Base-by-base conservation (phyloP, 2,113 vertebrate genomes). In the Phylloscopus trochiloides region DNA sequence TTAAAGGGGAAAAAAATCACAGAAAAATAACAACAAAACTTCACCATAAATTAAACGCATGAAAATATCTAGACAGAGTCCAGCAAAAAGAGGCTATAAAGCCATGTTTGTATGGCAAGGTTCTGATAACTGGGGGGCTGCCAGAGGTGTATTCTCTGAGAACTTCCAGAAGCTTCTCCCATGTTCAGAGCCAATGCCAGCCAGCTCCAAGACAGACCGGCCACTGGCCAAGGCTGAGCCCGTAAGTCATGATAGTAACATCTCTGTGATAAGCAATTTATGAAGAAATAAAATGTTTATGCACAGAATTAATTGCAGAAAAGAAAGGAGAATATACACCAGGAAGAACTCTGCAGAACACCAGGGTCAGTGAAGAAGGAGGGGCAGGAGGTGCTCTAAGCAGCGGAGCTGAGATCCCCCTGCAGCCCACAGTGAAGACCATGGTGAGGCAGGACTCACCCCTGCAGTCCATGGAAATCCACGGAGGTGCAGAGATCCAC, bases 161-260 rank as follows among this genome's bases (percentile, higher is more conserved):
- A 82, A 75, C 20, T 54, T 58, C n/a, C 18, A 68, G 34, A 82
- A 68, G 17, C 34, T 32, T 54, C 62, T 68, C 34, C 62, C 25
- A 47, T 9, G 11, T 54, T 47, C 34, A 68, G 34, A 54, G 21
- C 25, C 31, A 75, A 36, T 62, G 25, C 40, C 70, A 61, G 47
- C 22, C 1, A 0, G 47, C 31, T 55, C 63, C 47, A 34, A 42
- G 47, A 54, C 5, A 17, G 48, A 68, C 14, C 7, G 5, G 0
- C 17, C 1, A 1, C 34, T 48, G 25, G 31, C 21, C n/a, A 68
- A 48, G 54, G 54, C 54, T 68, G 40, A 75, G 25, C 29, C 17
- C 6, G 2, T 11, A 65, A 54, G 47, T 18, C 29, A 61, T 11
- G 20, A 29, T 1, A 54, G 14, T 31, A 61, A 54, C 24, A 75